These are phyloP conservation scores for Hemibagrus wyckioides DNA, from an alignment of 2,113 vertebrate genomes.

Conservation along the genomic window DNA sequence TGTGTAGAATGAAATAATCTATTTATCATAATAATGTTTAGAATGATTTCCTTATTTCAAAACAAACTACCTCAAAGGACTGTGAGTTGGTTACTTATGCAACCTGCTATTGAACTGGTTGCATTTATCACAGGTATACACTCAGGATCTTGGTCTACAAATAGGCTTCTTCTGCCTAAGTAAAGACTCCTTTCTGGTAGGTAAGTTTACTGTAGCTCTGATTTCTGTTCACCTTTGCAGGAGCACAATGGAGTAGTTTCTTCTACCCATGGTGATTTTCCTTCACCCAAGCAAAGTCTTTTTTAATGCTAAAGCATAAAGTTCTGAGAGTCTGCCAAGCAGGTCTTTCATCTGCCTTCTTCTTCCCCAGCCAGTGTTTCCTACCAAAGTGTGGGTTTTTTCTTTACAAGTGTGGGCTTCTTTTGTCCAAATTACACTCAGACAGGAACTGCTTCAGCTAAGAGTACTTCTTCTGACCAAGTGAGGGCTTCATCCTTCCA, in stretches of 20 bases:
- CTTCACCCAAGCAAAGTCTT: neutral
- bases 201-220: neutral
- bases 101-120: neutral
- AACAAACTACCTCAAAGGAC: neutral
- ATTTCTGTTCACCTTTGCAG: neutral
- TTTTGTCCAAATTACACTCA: neutral
- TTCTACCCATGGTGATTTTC: neutral
- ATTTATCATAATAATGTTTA: neutral
- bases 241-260: neutral
- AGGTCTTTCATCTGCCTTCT: neutral
- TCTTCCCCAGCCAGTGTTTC: neutral
- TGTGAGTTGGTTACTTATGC: slow-evolving; percentile 2
- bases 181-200: neutral
- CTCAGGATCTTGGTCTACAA: neutral
- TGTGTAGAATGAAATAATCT: neutral
- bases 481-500: neutral
- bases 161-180: neutral
- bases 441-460: neutral
- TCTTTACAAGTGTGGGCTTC: neutral
- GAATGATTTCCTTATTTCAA: neutral
- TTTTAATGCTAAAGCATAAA: neutral
- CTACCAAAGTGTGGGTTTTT: neutral
- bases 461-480: neutral
- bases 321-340: neutral
- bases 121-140: neutral